Conservation (phyloP, 1,140 invertebrate species). For the Brachionus manjavacas region DNA sequence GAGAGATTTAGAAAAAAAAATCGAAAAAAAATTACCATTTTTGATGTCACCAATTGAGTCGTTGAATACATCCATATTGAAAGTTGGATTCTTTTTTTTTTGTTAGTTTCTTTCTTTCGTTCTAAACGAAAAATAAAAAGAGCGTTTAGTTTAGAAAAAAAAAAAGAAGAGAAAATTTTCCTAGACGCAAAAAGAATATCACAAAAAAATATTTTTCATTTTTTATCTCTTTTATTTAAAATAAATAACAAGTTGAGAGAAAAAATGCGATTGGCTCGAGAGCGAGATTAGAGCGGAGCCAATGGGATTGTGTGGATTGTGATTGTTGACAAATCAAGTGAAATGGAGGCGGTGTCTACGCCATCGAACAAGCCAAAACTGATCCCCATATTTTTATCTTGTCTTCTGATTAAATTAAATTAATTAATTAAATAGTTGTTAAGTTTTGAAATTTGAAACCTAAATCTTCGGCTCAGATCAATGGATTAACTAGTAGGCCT, state of each 20-base stretch:
- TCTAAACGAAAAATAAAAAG: neutral
- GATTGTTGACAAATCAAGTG: constrained; percentile 37
- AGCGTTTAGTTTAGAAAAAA: neutral
- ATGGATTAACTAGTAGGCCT: constrained; percentile 28
- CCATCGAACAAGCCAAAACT: neutral
- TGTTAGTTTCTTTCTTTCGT: neutral
- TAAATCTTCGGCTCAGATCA: neutral
- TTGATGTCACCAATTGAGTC: constrained; percentile 22
- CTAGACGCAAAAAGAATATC: no score
- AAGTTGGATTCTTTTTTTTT: no score
- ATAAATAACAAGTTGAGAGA: neutral
- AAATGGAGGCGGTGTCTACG: neutral
- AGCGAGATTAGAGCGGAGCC: neutral
- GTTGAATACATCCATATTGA: neutral
- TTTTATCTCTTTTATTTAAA: constrained; percentile 19
- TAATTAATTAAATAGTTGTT: constrained; percentile 20
- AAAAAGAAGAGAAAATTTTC: neutral
- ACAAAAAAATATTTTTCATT: constrained; percentile 27
- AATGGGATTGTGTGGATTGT: neutral
- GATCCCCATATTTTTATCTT: neutral
- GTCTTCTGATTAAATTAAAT: constrained; percentile 13
- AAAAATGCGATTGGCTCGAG: neutral
- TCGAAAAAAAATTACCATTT: neutral
- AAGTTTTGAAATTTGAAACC: constrained; percentile 19
- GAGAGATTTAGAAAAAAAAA: neutral